Base-by-base conservation (phyloP, 2,113 vertebrate species). In the Tylochromis polylepis region DNA sequence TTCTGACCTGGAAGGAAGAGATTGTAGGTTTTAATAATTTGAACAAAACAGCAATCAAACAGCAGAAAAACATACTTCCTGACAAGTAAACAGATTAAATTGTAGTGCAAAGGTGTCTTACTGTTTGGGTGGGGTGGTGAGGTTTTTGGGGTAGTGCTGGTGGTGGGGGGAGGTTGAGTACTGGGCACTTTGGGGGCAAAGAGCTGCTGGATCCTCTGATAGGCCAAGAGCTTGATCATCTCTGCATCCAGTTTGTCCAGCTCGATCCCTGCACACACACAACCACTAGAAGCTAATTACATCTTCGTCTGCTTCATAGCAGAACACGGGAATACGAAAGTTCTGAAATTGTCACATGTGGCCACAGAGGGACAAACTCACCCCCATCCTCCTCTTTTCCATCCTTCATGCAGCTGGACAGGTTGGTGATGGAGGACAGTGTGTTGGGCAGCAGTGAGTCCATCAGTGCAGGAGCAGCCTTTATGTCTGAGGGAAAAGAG, bases 131-230 rank as follows among this genome's bases (percentile, higher is more conserved):
- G 95, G 75, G 88, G 89, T 1, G 90, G 8, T 1, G 58, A 82
- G 93, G 94, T 88, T 94, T 95, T 95, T 87, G 94, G 31, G 95
- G 95, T 92, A 92, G 94, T 16, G 2, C 29, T 20, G 92, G 94
- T 43, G 87, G 79, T 27, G 15, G 91, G 93, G 87, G 96, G 95
- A 92, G 96, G 94, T 78, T 96, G 89, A 91, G 93, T 92, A 90
- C 96, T 93, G 86, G 97, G 95, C 22, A 94, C 94, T 96, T 97
- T 98, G 87, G 97, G 96, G 58, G 98, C 96, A 91, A 98, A 98
- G 81, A 99, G 97, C 96, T 98, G 97, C 95, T 99, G 97, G 96
- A 98, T 98, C 97, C 98, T 97, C 95, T 99, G 98, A 97, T 97
- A 97, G 91, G 98, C 98, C 96, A 99, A 95, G 93, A 99, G 96